phyloP scores from a whole-genome alignment of 1,140 invertebrate species.

The Drosophila pandora region DNA sequence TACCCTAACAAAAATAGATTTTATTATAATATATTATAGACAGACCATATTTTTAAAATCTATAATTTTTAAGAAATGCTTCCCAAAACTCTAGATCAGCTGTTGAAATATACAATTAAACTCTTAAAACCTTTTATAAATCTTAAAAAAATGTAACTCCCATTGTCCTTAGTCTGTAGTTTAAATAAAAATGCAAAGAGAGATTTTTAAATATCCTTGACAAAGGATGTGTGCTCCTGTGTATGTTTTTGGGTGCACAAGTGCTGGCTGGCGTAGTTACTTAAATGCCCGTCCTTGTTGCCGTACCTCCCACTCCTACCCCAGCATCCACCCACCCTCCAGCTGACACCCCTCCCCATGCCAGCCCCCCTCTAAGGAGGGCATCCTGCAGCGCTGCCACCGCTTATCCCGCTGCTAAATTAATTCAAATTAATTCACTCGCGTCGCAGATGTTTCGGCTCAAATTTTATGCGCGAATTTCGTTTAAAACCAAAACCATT shows the following conservation, averaged over 20 bases:
- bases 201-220: slow-evolving; percentile 64
- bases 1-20: too few species aligned
- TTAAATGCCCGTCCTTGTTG: slow-evolving; percentile 43
- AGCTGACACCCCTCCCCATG: not conserved
- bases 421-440: slow-evolving; percentile 82
- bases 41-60: too few species aligned
- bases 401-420: slow-evolving; percentile 61
- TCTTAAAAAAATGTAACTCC: not conserved
- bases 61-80: too few species aligned
- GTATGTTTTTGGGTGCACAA: slow-evolving; percentile 47
- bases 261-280: slow-evolving; percentile 68
- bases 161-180: slow-evolving; percentile 39
- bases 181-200: slow-evolving; percentile 30
- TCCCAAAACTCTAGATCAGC: too few species aligned
- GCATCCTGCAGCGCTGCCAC: slow-evolving; percentile 13
- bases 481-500: slow-evolving; percentile 73
- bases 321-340: not conserved
- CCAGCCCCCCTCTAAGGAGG: not conserved
- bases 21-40: too few species aligned
- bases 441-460: slow-evolving; percentile 79
- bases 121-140: not conserved
- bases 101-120: too few species aligned
- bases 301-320: not conserved
- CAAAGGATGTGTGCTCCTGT: slow-evolving; percentile 56
- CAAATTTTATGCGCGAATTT: slow-evolving; percentile 80